Percentiles rank a stretch among this genome's conserved stretches.
Conservation (phyloP, 2,888 invertebrate genomes). For the Schrankia costaestrigalis region DNA sequence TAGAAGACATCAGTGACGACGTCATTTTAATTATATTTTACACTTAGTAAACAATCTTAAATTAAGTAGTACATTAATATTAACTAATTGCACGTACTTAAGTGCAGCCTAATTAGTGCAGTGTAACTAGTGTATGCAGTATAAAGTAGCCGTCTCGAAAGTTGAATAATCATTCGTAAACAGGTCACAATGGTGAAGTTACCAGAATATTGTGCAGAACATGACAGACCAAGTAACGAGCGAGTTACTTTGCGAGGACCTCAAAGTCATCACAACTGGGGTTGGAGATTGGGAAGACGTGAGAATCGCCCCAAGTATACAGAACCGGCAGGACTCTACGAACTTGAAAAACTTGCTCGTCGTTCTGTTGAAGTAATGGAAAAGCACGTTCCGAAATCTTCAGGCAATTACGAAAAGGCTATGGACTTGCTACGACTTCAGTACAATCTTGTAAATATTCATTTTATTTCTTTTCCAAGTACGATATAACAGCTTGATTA, state of each 20-base stretch:
- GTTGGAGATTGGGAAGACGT: constrained; percentile 32
- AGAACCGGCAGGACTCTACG: constrained; percentile 39
- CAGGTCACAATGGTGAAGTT: constrained; percentile 46
- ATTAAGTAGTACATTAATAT: too few relatives aligned
- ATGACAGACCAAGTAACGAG: constrained; percentile 21
- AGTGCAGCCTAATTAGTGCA: too few relatives aligned
- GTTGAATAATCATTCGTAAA: too few relatives aligned
- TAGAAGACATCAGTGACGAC: too few relatives aligned
- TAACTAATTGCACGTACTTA: too few relatives aligned
- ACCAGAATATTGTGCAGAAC: constrained; percentile 26
- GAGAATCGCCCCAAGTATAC: constrained; percentile 13
- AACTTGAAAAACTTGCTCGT: constrained; percentile 41
- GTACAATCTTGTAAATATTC: constrained; percentile 46
- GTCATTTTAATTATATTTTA: too few relatives aligned
- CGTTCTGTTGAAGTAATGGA: constrained; percentile 44
- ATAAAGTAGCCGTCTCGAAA: too few relatives aligned
- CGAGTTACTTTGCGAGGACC: constrained; percentile 20
- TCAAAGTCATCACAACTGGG: constrained; percentile 40
- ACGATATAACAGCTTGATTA: background rate
- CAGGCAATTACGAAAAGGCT: constrained; percentile 32
- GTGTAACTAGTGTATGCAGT: too few relatives aligned
- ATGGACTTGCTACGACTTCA: constrained; percentile 52
- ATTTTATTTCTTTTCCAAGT: background rate
- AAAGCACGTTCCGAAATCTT: constrained; percentile 33
- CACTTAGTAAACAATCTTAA: too few relatives aligned